Percentiles rank a stretch among this genome's conserved stretches.
Evolutionary conservation across 53 echinoderm and acorn worm species (phyloP).

Genomic region (Mesocentrotus franciscanus): DNA sequence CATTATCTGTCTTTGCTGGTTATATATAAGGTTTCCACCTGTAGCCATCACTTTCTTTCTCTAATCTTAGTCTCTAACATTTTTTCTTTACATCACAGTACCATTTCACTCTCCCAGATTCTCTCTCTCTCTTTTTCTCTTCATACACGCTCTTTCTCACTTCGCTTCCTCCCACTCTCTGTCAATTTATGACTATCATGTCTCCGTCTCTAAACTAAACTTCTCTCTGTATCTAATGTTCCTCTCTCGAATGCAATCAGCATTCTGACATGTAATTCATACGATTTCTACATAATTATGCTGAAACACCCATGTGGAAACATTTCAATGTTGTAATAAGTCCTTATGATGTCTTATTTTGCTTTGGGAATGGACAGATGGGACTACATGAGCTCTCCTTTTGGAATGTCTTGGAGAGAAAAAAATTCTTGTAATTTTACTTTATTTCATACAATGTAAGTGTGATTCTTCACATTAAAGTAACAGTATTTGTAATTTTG

Average conservation of each 20-base stretch:
- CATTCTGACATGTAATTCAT: not conserved
- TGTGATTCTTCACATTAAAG: slow-evolving; percentile 56
- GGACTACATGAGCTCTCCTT: not conserved
- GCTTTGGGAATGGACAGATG: slow-evolving; percentile 9
- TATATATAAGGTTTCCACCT: no score
- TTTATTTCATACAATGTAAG: not conserved
- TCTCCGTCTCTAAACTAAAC: not conserved
- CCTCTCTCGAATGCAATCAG: not conserved
- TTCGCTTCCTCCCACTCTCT: no score
- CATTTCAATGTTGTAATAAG: not conserved
- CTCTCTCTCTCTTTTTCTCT: not conserved
- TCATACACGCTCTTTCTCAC: no score
- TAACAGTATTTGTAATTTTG: slow-evolving; percentile 51
- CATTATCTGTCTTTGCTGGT: not conserved
- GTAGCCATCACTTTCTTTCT: no score
- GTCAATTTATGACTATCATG: not conserved
- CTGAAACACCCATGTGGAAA: not conserved
- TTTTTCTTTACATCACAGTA: no score
- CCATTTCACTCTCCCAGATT: not conserved
- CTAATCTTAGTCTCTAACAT: no score
- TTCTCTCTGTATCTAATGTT: not conserved
- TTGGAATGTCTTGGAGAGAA: not conserved
- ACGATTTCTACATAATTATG: not conserved
- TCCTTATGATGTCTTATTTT: slow-evolving; percentile 17
- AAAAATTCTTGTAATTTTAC: not conserved